Percentiles rank a stretch among this genome's conserved stretches.
Conservation (phyloP, 2,113 vertebrate genomes). For the Hiodon tergisus region DNA sequence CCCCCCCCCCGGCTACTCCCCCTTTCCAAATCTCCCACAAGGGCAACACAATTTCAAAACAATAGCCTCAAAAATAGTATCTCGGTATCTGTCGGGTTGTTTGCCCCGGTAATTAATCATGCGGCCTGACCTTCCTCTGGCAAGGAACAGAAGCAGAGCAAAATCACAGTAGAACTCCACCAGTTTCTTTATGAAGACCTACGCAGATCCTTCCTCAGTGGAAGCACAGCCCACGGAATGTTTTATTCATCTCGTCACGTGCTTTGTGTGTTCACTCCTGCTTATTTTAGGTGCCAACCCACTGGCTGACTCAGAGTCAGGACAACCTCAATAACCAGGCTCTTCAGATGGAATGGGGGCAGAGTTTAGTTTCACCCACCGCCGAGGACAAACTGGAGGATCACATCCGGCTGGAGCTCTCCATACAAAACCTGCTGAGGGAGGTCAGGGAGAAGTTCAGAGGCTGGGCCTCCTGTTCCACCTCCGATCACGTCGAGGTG, state of each 20-base stretch:
- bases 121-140: too few relatives aligned
- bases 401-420: slow-evolving; percentile 38
- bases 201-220: too few relatives aligned
- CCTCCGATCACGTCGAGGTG: slow-evolving; percentile 56
- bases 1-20: too few relatives aligned
- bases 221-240: too few relatives aligned
- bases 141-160: too few relatives aligned
- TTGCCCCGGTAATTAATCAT: too few relatives aligned
- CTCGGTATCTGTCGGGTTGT: too few relatives aligned
- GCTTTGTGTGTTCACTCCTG: neutral
- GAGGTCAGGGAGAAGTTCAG: slow-evolving; percentile 57
- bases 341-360: slow-evolving; percentile 24
- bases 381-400: slow-evolving; percentile 35
- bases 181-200: too few relatives aligned
- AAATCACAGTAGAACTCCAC: too few relatives aligned
- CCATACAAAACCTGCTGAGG: slow-evolving; percentile 50
- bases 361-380: neutral
- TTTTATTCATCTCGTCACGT: neutral
- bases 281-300: slow-evolving; percentile 54
- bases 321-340: slow-evolving; percentile 14
- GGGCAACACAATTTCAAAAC: too few relatives aligned
- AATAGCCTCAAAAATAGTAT: too few relatives aligned
- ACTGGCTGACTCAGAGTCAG: slow-evolving; percentile 46
- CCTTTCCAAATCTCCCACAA: too few relatives aligned
- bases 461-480: slow-evolving; percentile 51